phyloP scores from a whole-genome alignment of 2,113 vertebrate genomes.

The Stegostoma tigrinum region DNA sequence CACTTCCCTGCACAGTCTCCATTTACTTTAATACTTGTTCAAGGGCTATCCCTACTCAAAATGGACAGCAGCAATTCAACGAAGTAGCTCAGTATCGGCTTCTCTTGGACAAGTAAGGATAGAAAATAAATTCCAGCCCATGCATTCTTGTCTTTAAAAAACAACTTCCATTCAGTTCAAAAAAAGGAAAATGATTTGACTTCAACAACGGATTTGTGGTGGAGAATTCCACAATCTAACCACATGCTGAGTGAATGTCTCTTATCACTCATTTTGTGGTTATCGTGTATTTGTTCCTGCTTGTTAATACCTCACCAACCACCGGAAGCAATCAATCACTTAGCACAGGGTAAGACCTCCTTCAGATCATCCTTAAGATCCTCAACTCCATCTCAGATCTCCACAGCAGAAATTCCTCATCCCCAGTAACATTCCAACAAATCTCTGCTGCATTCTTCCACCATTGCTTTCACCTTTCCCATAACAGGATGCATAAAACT shows the following conservation, averaged over 20 bases:
- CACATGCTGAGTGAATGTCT: not conserved
- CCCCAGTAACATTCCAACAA: not conserved
- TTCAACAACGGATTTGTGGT: not conserved
- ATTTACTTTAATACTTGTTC: not conserved
- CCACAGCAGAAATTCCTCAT: not conserved
- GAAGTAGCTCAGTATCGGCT: no score
- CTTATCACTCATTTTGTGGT: not conserved
- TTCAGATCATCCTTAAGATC: not conserved
- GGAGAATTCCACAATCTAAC: not conserved
- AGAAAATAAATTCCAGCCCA: no score
- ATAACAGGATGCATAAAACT: not conserved
- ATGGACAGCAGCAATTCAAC: no score
- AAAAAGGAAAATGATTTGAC: not conserved
- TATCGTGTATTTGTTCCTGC: not conserved
- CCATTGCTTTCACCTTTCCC: not conserved
- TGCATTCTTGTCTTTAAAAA: no score
- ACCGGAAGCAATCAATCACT: not conserved
- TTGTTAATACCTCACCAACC: not conserved
- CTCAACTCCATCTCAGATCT: not conserved
- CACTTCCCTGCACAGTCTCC: not conserved
- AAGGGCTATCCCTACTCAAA: not conserved
- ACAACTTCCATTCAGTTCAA: not conserved
- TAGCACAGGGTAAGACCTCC: not conserved
- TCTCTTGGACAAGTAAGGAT: no score
- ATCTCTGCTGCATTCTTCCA: not conserved